Conservation (phyloP, 1,140 invertebrate species). For the Spodoptera litura region DNA sequence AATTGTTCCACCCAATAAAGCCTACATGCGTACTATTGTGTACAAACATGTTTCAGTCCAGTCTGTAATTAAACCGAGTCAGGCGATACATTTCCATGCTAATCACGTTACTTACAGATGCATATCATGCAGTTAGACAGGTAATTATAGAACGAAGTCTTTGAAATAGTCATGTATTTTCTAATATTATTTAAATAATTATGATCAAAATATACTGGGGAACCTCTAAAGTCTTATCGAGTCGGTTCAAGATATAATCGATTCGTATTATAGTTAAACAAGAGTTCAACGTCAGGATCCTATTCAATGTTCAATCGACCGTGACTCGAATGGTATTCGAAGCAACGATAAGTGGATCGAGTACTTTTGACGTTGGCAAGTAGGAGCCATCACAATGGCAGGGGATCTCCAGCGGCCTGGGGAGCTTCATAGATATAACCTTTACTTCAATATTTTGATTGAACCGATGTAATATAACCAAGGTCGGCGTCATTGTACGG, state of each 20-base stretch:
- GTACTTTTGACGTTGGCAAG: constrained; percentile 62
- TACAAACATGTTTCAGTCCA: neutral
- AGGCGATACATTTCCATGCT: neutral
- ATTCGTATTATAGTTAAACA: constrained; percentile 42
- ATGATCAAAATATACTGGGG: neutral
- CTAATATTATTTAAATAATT: too few species aligned
- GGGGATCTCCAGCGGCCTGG: constrained; percentile 43
- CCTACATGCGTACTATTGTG: constrained; percentile 1
- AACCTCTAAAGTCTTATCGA: constrained; percentile 1
- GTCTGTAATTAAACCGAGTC: neutral
- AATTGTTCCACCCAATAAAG: constrained; percentile 58
- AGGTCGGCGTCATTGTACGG: constrained; percentile 69
- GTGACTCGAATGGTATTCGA: constrained; percentile 73
- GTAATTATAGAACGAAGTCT: too few species aligned
- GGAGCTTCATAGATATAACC: constrained; percentile 68
- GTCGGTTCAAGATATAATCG: neutral
- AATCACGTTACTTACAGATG: too few species aligned
- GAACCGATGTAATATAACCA: constrained; percentile 71
- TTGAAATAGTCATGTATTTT: too few species aligned
- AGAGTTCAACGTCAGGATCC: constrained; percentile 54
- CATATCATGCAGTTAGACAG: too few species aligned
- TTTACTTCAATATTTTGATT: constrained; percentile 80
- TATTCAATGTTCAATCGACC: constrained; percentile 69
- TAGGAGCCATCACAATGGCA: constrained; percentile 60
- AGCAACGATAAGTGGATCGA: constrained; percentile 60